Percentiles rank a stretch among this genome's conserved stretches.
Conservation (phyloP, 2,888 invertebrate species). For the Eumerus sabulonum region DNA sequence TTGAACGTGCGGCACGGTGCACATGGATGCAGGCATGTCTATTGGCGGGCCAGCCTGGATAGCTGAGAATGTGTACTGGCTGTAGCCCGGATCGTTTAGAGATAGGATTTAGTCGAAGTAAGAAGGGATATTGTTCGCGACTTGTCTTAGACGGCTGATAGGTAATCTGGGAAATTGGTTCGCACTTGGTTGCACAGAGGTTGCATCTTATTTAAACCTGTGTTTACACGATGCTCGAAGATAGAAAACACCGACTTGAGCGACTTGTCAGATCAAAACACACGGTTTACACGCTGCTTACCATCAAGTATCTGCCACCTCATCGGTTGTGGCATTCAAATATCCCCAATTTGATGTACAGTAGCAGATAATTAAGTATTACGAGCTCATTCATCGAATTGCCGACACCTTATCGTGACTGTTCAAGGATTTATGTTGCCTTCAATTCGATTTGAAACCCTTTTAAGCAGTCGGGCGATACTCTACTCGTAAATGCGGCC, state of each 20-base stretch:
- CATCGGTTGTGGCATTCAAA: conserved; percentile 21
- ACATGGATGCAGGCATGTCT: conserved; percentile 25
- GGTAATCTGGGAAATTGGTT: conserved; percentile 59
- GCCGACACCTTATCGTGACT: conserved; percentile 68
- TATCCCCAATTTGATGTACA: conserved; percentile 29
- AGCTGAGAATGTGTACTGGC: conserved; percentile 33
- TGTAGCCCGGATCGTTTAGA: conserved; percentile 22
- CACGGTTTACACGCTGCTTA: conserved; percentile 26
- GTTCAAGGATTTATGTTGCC: conserved; percentile 62
- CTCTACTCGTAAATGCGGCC: conserved; percentile 56
- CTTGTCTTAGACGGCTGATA: conserved; percentile 32
- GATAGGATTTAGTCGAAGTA: conserved; percentile 26
- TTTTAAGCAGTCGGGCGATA: conserved; percentile 51
- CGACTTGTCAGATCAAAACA: conserved; percentile 40
- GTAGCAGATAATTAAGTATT: conserved; percentile 67
- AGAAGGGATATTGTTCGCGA: not conserved
- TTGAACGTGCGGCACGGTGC: conserved; percentile 42
- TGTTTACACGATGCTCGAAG: conserved; percentile 37
- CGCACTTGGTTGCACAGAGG: conserved; percentile 56
- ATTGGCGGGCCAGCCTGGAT: conserved; percentile 16
- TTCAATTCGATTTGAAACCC: conserved; percentile 62
- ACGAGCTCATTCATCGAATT: conserved; percentile 67
- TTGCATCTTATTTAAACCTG: conserved; percentile 53
- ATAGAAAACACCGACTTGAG: not conserved
- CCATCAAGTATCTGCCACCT: conserved; percentile 46